phyloP scores from a whole-genome alignment of 1,140 invertebrate species.

The Diprion similis region DNA sequence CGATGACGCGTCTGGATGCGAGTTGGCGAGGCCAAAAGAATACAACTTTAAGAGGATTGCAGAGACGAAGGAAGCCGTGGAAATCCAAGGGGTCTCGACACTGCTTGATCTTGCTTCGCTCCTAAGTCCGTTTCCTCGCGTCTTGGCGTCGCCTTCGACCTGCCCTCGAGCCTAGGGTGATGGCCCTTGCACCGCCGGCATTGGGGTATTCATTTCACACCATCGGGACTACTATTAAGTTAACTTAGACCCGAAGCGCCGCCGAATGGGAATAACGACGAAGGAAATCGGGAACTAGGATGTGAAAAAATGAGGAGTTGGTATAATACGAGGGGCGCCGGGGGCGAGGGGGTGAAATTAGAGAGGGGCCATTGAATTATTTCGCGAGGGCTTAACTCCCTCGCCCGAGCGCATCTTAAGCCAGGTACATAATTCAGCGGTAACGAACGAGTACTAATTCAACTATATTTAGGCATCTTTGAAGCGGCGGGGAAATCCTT shows the following conservation, averaged over 20 bases:
- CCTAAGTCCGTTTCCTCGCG: slow-evolving; percentile 34
- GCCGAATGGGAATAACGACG: too few relatives aligned
- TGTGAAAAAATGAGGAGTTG: too few relatives aligned
- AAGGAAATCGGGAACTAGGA: too few relatives aligned
- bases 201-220: background rate
- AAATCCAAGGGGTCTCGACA: slow-evolving; percentile 61
- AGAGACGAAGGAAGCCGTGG: slow-evolving; percentile 60
- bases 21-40: slow-evolving; percentile 59
- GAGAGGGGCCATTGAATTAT: background rate
- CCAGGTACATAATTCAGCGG: background rate
- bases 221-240: too few relatives aligned
- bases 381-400: background rate
- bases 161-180: background rate
- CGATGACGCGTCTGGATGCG: slow-evolving; percentile 2
- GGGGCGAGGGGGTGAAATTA: background rate
- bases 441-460: slow-evolving; percentile 7
- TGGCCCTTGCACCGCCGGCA: background rate
- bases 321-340: too few relatives aligned
- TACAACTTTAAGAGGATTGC: slow-evolving; percentile 63
- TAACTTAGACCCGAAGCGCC: too few relatives aligned
- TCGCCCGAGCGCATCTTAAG: background rate
- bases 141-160: background rate
- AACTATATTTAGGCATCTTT: slow-evolving; percentile 8
- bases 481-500: slow-evolving; percentile 2
- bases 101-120: slow-evolving; percentile 51